Evolutionary conservation across 1,140 invertebrate species (phyloP), one percentile per base, ranked within the genome.

Genomic region (Batillaria attramentaria): DNA sequence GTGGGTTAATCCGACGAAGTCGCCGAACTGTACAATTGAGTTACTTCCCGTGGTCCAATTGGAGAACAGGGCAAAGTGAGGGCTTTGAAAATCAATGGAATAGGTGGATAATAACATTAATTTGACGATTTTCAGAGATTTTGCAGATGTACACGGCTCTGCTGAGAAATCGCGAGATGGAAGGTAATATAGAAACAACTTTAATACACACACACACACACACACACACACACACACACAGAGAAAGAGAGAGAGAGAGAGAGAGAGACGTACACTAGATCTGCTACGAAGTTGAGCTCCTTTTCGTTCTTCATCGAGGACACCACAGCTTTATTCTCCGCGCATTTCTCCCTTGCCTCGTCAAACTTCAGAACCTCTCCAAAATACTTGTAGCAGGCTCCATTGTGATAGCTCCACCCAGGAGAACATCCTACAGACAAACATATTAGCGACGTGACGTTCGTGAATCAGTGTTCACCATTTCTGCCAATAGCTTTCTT

Each of bases 331-430:
- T 65, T 65, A 20, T 46, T 28, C 24, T 54, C 20, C 6, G 13
- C 60, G 69, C 76, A 77, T 6, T 6, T 46, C n/a, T 33, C 20
- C 42, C 35, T 37, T 2, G 76, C 76, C 1, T 28, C 24, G 18
- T n/a, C 6, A 39, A 33, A 77, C 0, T 43, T 77, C 39, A 46
- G 10, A n/a, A 10, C 28, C 13, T 69, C 76, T 13, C 10, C 5
- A 42, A 43, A 35, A 28, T 68, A 66, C 76, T 69, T 77, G 76
- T 68, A 77, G 65, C 76, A 77, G 35, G 16, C 5, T 0, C 76
- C 76, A 6, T 77, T 50, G 65, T 31, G 41, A 24, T 24, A 28
- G 10, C 20, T 18, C 76, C 76, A 77, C 3, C 76, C 76, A 50
- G 41, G 62, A 41, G 35, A 28, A 77, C 76, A 77, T 13, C 35